Base-by-base conservation (phyloP, 2,797 vertebrate genomes). In the Mus spretus region DNA sequence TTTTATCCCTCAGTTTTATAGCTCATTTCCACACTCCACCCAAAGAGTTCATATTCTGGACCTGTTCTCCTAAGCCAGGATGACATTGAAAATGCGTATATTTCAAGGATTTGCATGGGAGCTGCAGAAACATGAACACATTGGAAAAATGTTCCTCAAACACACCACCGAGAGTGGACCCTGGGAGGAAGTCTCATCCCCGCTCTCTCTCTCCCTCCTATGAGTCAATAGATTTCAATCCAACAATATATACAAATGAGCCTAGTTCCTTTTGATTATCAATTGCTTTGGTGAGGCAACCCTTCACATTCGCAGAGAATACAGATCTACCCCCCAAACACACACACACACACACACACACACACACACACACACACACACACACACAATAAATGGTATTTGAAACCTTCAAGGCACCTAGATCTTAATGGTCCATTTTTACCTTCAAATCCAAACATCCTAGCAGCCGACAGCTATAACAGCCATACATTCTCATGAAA, bases 391-490 rank as follows among this genome's bases (percentile, higher is more conserved):
- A 44, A 55, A 47, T 34, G 59, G 4, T 47, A 9, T 63, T 6
- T 20, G 65, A 15, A 67, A 20, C 6, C 37, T 0, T 31, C 40
- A 50, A 87, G 67, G 77, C 13, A 63, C 24, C 31, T 80, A 57
- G 11, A 26, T 93, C 57, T 44, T 88, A 28, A 70, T 3, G 11
- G 4, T 83, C 37, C 14, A 59, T 55, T 89, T 91, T 10, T 19
- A 78, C 79, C 19, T 89, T 93, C 63, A 75, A 75, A 15, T 81
- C 22, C 31, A 90, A 94, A 90, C 13, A 53, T n/a, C 72, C 26
- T 59, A 28, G 7, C 11, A 94, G 79, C 9, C 72, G n/a, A 86
- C 6, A 80, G 55, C 70, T 79, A 59, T 72, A 31, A 31, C n/a
- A 93, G 7, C 6, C 4, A 12, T 26, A 77, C 34, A 12, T 63